Evolutionary conservation across 2,113 vertebrate genomes (phyloP).

Genomic region (Trematocara macrostoma): DNA sequence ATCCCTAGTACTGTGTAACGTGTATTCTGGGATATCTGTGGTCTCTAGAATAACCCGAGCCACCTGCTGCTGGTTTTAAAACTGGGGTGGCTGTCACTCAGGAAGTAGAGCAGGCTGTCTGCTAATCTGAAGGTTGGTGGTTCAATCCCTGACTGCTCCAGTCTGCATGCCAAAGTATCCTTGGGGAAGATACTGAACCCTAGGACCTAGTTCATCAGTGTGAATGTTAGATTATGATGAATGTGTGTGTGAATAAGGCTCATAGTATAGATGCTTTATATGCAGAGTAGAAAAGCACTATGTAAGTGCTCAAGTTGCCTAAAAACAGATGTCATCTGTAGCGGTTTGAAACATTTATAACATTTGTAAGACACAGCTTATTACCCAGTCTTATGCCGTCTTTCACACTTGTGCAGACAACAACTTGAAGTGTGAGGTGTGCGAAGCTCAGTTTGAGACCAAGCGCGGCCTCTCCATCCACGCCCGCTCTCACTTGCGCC

Average conservation of each 20-base stretch:
- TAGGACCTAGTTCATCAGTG: neutral
- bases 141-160: neutral
- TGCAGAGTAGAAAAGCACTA: neutral
- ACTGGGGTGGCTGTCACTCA: neutral
- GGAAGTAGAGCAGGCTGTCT: neutral
- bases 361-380: neutral
- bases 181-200: neutral
- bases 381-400: neutral
- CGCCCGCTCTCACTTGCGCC: constrained; percentile 87
- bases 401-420: constrained; percentile 43
- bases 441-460: constrained; percentile 85
- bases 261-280: neutral
- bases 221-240: neutral
- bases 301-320: neutral
- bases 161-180: neutral
- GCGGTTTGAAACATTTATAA: neutral
- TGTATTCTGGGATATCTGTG: neutral
- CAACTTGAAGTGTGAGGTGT: constrained; percentile 85
- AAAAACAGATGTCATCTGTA: neutral
- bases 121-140: neutral
- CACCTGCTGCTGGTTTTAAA: constrained; percentile 1
- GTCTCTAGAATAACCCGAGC: neutral
- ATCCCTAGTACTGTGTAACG: neutral
- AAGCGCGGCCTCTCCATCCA: constrained; percentile 87
- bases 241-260: neutral